These are phyloP conservation scores for human DNA, from an alignment of 2,113 vertebrate genomes.

Conservation along the genomic window DNA sequence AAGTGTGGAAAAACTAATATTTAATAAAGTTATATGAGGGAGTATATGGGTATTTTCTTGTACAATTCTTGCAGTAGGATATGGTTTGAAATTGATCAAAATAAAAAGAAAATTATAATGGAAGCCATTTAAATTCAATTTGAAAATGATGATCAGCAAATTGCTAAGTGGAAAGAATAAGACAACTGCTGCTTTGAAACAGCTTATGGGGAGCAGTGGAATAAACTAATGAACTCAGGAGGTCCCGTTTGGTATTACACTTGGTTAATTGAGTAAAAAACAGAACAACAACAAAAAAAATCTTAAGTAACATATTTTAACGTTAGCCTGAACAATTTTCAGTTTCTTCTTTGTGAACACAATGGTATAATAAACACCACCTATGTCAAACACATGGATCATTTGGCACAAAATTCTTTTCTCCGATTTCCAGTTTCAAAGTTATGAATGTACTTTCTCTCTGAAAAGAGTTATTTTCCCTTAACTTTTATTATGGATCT, in stretches of 20 bases:
- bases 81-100: not conserved
- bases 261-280: not conserved
- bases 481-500: not conserved
- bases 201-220: not conserved
- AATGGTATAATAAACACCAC: not conserved
- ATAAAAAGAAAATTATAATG: not conserved
- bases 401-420: not conserved
- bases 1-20: not conserved
- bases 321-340: not conserved
- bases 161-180: not conserved
- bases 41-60: not conserved
- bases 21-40: not conserved
- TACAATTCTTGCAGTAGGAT: not conserved
- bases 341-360: not conserved
- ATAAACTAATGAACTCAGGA: not conserved
- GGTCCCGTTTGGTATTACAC: not conserved
- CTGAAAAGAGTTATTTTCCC: not conserved
- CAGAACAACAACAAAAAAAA: not conserved
- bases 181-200: not conserved
- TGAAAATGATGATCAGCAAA: not conserved
- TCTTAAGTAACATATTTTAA: not conserved
- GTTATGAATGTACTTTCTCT: not conserved
- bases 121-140: not conserved
- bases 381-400: not conserved
- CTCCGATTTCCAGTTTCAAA: not conserved